Conservation (phyloP, 1,140 invertebrate genomes). For the Penaeus vannamei region DNA sequence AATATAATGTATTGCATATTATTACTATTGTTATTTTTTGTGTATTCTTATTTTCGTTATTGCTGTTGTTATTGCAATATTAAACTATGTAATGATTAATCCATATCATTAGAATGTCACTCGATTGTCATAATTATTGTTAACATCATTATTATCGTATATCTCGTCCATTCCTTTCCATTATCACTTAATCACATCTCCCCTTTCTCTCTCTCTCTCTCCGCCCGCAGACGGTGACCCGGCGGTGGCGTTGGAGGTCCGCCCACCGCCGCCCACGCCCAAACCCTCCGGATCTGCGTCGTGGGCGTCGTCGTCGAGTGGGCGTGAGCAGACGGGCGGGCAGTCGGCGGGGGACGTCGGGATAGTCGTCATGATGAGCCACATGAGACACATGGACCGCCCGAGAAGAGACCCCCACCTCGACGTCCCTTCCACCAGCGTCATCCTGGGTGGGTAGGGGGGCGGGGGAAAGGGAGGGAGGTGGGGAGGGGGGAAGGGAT, state of each 20-base stretch:
- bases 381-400: constrained; percentile 58
- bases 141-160: too few species aligned
- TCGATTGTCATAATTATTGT: too few species aligned
- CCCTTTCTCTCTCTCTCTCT: background rate
- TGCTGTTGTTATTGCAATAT: too few species aligned
- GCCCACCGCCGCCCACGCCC: constrained; percentile 36
- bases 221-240: constrained; percentile 51
- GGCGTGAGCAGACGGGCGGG: constrained; percentile 2
- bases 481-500: background rate
- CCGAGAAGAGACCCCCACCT: constrained; percentile 59
- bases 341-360: constrained; percentile 52
- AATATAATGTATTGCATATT: too few species aligned
- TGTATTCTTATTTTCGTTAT: too few species aligned
- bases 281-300: constrained; percentile 8
- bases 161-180: too few species aligned
- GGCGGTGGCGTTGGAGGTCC: constrained; percentile 47
- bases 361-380: constrained; percentile 58
- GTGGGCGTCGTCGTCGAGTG: constrained; percentile 27
- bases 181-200: background rate
- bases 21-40: too few species aligned
- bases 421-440: constrained; percentile 54
- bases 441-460: constrained; percentile 52
- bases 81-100: too few species aligned
- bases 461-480: background rate
- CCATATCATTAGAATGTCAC: too few species aligned